A percentile compares a stretch with the other conserved stretches of the same genome.
Evolutionary conservation across 2,113 vertebrate species (phyloP).

Genomic region (Centrocercus urophasianus): DNA sequence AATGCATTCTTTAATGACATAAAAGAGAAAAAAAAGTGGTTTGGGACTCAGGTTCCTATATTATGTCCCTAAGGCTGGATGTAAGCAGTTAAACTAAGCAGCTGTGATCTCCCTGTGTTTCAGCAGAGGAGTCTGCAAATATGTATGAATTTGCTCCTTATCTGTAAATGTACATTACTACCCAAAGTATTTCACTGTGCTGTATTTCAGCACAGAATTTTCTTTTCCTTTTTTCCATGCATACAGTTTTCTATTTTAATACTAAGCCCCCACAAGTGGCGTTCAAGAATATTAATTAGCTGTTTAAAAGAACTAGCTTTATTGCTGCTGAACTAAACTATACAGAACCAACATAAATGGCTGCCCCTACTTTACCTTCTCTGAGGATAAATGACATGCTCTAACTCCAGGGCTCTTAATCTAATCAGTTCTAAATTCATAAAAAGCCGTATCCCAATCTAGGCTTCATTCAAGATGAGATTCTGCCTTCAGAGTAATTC

Average conservation of each 20-base stretch:
- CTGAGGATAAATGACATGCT: neutral
- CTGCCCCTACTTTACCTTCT: neutral
- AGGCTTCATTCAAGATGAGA: neutral
- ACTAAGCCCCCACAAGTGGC: neutral
- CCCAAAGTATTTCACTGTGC: neutral
- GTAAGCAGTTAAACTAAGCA: neutral
- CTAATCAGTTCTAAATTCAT: neutral
- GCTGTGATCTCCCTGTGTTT: neutral
- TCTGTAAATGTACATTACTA: neutral
- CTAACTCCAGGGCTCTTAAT: neutral
- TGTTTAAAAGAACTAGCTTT: neutral
- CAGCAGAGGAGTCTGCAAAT: neutral
- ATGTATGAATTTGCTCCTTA: neutral
- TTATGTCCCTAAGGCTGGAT: neutral
- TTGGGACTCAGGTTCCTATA: neutral
- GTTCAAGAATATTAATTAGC: neutral
- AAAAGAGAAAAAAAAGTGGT: neutral
- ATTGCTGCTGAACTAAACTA: neutral
- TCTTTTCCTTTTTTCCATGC: neutral
- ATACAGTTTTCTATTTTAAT: neutral
- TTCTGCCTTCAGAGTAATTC: neutral
- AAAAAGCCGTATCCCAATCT: neutral
- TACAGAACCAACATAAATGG: neutral
- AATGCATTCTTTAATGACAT: neutral
- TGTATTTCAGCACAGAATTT: neutral